These are phyloP conservation scores for Ammodytes marinus DNA, from an alignment of 2,113 vertebrate species.

Conservation along the genomic window DNA sequence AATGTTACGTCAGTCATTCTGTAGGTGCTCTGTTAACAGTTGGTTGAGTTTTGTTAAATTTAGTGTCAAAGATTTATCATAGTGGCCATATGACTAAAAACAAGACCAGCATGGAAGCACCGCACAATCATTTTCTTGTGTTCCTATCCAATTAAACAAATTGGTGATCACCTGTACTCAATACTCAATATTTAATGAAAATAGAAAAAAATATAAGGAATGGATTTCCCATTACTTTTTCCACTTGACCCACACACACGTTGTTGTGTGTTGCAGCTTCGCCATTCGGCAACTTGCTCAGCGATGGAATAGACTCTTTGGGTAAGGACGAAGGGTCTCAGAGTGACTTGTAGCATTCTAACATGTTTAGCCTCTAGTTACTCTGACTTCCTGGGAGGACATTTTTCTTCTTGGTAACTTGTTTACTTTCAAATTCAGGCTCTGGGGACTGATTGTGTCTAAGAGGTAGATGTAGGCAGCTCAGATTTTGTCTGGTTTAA, in stretches of 20 bases:
- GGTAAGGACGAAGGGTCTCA: slow-evolving; percentile 77
- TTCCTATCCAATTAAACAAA: no score
- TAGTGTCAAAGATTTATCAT: background rate
- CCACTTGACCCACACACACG: slow-evolving; percentile 41
- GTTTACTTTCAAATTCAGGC: background rate
- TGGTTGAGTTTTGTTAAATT: background rate
- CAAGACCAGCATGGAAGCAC: no score
- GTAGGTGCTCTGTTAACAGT: background rate
- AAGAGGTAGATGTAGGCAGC: background rate
- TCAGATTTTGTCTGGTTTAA: background rate
- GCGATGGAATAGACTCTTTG: slow-evolving; percentile 80
- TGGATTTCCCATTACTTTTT: background rate
- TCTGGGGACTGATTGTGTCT: slow-evolving; percentile 15
- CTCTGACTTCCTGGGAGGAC: background rate
- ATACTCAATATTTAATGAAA: no score
- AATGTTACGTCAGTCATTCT: background rate
- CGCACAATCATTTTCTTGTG: no score
- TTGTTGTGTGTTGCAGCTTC: slow-evolving; percentile 81
- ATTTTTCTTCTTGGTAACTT: background rate
- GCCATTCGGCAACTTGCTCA: slow-evolving; percentile 76
- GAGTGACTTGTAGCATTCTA: background rate
- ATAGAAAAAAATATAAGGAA: background rate
- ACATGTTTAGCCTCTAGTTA: background rate
- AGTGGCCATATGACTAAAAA: no score
- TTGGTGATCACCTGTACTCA: no score